Percentiles rank a stretch among this genome's conserved stretches.
These are phyloP conservation scores for Cricetomys ansorgei DNA, from an alignment of 2,113 vertebrate species.

Conservation along the genomic window DNA sequence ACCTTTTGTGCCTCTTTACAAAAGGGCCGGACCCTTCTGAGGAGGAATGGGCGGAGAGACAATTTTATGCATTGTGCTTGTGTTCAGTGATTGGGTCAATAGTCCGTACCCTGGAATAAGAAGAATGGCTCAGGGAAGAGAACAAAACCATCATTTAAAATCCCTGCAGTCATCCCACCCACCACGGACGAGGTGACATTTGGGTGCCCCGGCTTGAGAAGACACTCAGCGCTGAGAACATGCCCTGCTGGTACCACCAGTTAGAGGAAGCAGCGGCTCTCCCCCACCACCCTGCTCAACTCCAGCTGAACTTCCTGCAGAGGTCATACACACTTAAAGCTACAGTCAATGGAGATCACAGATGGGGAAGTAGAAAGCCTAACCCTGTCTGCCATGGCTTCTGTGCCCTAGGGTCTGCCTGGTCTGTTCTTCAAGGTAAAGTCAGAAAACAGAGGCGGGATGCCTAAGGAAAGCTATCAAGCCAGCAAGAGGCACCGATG, in stretches of 20 bases:
- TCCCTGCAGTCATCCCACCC: neutral
- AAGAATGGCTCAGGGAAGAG: slow-evolving; percentile 51
- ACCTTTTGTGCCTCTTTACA: slow-evolving; percentile 67
- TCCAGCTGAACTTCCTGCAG: slow-evolving; percentile 82
- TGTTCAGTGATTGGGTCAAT: slow-evolving; percentile 59
- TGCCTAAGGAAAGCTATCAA: neutral
- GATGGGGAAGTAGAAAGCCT: slow-evolving; percentile 78
- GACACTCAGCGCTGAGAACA: neutral
- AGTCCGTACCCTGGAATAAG: slow-evolving; percentile 56
- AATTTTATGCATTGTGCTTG: slow-evolving; percentile 72
- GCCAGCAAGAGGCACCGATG: neutral
- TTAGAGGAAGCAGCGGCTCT: slow-evolving; percentile 58
- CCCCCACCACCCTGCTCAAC: slow-evolving; percentile 44
- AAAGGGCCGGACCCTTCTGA: slow-evolving; percentile 5
- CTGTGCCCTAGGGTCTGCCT: neutral
- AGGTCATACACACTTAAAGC: slow-evolving; percentile 85
- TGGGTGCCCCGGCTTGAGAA: neutral
- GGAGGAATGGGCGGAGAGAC: slow-evolving; percentile 17
- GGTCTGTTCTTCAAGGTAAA: slow-evolving; percentile 72
- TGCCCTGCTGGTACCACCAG: neutral
- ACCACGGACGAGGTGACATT: slow-evolving; percentile 3
- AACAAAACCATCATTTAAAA: slow-evolving; percentile 48
- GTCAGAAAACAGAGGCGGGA: neutral
- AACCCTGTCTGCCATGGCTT: slow-evolving; percentile 56
- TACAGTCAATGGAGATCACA: slow-evolving; percentile 77